Conservation (phyloP, 2,888 invertebrate genomes). For the Phlogophora meticulosa region DNA sequence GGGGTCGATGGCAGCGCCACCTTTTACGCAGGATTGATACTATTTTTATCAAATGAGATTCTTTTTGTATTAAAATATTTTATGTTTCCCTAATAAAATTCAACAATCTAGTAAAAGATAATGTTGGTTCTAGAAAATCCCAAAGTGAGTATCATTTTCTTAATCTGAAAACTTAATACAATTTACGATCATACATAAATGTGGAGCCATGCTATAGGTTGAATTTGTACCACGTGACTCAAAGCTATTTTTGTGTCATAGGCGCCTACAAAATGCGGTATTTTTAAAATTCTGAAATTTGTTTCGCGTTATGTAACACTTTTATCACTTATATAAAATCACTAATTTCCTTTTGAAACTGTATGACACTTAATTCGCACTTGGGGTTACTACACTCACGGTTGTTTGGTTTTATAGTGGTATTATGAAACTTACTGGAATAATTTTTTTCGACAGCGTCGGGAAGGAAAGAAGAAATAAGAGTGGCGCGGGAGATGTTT, state of each 20-base stretch:
- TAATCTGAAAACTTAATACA: slow-evolving; percentile 60
- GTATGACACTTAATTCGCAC: slow-evolving; percentile 82
- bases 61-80: slow-evolving; percentile 49
- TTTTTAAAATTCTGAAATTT: slow-evolving; percentile 89
- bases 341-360: slow-evolving; percentile 78
- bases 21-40: slow-evolving; percentile 72
- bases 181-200: slow-evolving; percentile 82
- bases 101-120: neutral
- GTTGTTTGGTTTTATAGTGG: slow-evolving; percentile 77
- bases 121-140: slow-evolving; percentile 20
- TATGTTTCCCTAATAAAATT: slow-evolving; percentile 30
- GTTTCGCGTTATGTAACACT: slow-evolving; percentile 89
- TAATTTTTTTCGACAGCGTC: slow-evolving; percentile 89
- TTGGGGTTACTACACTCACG: slow-evolving; percentile 81
- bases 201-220: slow-evolving; percentile 90
- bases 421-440: slow-evolving; percentile 87
- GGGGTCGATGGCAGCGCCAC: slow-evolving; percentile 80
- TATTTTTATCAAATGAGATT: slow-evolving; percentile 72
- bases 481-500: slow-evolving; percentile 91
- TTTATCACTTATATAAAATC: slow-evolving; percentile 83
- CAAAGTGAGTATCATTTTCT: slow-evolving; percentile 22
- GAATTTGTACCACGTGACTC: slow-evolving; percentile 88
- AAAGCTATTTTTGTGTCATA: slow-evolving; percentile 88
- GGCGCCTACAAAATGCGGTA: slow-evolving; percentile 91
- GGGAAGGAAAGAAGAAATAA: slow-evolving; percentile 91